Evolutionary conservation across 2,113 vertebrate species (phyloP).

Genomic region (Anoplopoma fimbria): DNA sequence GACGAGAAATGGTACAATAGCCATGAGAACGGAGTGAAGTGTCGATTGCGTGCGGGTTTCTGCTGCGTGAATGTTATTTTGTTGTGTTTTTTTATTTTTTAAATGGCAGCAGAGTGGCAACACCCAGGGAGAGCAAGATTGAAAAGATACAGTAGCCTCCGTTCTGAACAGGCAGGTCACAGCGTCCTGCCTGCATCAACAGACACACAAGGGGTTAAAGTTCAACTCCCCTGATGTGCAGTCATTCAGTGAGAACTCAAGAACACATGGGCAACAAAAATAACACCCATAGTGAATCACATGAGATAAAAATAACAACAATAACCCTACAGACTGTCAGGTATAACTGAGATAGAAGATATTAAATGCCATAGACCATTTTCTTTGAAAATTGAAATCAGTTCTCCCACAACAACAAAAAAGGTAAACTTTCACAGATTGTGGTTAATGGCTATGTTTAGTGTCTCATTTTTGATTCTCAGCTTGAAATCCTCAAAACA

Average conservation of each 20-base stretch:
- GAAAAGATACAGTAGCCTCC: slow-evolving; percentile 77
- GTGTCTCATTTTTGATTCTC: slow-evolving; percentile 86
- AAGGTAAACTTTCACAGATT: slow-evolving; percentile 89
- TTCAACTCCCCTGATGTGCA: slow-evolving; percentile 66
- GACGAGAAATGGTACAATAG: slow-evolving; percentile 49
- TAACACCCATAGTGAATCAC: slow-evolving; percentile 66
- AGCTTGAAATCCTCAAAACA: slow-evolving; percentile 82
- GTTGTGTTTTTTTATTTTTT: slow-evolving; percentile 13
- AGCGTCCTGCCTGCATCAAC: slow-evolving; percentile 63
- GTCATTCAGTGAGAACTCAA: slow-evolving; percentile 74
- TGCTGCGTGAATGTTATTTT: slow-evolving; percentile 25
- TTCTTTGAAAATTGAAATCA: slow-evolving; percentile 64
- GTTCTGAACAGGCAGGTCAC: slow-evolving; percentile 69
- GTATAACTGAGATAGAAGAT: slow-evolving; percentile 68
- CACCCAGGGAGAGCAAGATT: slow-evolving; percentile 78
- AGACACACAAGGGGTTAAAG: slow-evolving; percentile 65
- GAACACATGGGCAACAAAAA: slow-evolving; percentile 51
- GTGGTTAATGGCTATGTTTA: slow-evolving; percentile 94
- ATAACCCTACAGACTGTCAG: slow-evolving; percentile 66
- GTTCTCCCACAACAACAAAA: slow-evolving; percentile 78
- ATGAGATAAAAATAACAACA: slow-evolving; percentile 61
- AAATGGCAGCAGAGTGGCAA: slow-evolving; percentile 72
- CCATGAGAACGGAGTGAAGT: slow-evolving; percentile 40
- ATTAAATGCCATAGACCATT: slow-evolving; percentile 74
- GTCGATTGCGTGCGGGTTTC: slow-evolving; percentile 48